Conservation (phyloP, 1,140 invertebrate genomes). For the Eulimnadia texana region DNA sequence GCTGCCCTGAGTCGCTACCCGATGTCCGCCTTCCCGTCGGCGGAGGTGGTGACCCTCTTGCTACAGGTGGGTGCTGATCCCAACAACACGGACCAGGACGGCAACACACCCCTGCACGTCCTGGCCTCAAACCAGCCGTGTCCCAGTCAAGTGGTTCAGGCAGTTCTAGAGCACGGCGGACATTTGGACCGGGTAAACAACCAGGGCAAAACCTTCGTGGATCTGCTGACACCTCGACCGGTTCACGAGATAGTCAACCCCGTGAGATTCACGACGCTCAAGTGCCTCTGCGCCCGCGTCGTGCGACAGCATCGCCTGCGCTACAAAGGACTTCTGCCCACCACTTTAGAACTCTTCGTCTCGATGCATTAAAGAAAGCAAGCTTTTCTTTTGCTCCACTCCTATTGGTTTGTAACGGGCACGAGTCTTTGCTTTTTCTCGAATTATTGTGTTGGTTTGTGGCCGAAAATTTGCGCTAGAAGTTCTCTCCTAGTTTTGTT, state of each 20-base stretch:
- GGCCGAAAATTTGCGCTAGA: too few species aligned
- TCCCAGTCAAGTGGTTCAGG: constrained; percentile 39
- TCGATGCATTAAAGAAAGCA: constrained; percentile 34
- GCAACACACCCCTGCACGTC: constrained; percentile 71
- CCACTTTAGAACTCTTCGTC: constrained; percentile 36
- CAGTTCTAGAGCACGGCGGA: constrained; percentile 57
- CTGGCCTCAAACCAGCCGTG: constrained; percentile 43
- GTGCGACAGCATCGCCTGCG: constrained; percentile 47
- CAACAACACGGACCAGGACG: constrained; percentile 44
- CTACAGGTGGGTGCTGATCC: constrained; percentile 67
- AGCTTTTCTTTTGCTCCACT: not conserved
- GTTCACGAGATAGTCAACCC: constrained; percentile 55
- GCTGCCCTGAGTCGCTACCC: constrained; percentile 47
- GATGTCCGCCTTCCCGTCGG: constrained; percentile 55
- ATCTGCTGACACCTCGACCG: constrained; percentile 43
- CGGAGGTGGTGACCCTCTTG: constrained; percentile 56
- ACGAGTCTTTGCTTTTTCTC: not conserved
- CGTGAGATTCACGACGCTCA: constrained; percentile 57
- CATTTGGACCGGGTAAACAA: constrained; percentile 77
- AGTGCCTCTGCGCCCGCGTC: constrained; percentile 62
- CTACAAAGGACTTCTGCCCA: constrained; percentile 44
- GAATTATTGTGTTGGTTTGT: not conserved
- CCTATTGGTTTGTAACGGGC: not conserved
- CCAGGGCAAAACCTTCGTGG: constrained; percentile 57
- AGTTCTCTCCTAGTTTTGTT: too few species aligned